Evolutionary conservation across 2,888 invertebrate species (phyloP).

Genomic region (Calephelis perditalis): DNA sequence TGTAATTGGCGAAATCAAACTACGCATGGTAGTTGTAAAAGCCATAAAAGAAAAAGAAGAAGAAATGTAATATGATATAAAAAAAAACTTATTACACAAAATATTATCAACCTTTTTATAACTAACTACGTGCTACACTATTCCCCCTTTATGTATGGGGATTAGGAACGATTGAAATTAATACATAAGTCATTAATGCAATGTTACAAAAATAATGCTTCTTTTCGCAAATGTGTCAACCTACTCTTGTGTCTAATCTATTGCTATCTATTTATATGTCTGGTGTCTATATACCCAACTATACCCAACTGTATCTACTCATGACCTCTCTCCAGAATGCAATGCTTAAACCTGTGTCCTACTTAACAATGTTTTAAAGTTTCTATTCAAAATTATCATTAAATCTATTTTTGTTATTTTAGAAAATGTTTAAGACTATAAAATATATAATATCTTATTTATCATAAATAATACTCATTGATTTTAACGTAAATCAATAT

Average conservation of each 20-base stretch:
- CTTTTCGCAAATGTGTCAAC: slow-evolving; percentile 50
- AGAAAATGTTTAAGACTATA: not conserved
- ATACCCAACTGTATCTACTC: too few species aligned
- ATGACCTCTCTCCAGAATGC: slow-evolving; percentile 50
- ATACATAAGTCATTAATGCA: slow-evolving; percentile 20
- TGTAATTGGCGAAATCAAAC: too few species aligned
- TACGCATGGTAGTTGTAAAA: too few species aligned
- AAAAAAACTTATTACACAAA: too few species aligned
- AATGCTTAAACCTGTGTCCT: slow-evolving; percentile 43
- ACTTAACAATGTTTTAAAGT: slow-evolving; percentile 1
- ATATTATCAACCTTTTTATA: too few species aligned
- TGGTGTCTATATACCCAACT: slow-evolving; percentile 23
- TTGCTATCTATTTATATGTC: slow-evolving; percentile 35
- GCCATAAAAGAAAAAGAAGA: too few species aligned
- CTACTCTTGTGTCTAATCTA: slow-evolving; percentile 44
- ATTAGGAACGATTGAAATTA: too few species aligned
- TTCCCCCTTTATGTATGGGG: too few species aligned
- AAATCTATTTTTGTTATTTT: not conserved
- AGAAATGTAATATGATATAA: too few species aligned
- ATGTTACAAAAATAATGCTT: slow-evolving; percentile 38
- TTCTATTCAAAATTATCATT: not conserved
- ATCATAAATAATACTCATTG: too few species aligned
- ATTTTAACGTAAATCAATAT: too few species aligned
- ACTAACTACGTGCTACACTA: too few species aligned
- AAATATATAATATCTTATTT: not conserved